Percentiles rank a stretch among this genome's conserved stretches.
Conservation (phyloP, 2,797 vertebrate species). For the Phylloscopus collybita region DNA sequence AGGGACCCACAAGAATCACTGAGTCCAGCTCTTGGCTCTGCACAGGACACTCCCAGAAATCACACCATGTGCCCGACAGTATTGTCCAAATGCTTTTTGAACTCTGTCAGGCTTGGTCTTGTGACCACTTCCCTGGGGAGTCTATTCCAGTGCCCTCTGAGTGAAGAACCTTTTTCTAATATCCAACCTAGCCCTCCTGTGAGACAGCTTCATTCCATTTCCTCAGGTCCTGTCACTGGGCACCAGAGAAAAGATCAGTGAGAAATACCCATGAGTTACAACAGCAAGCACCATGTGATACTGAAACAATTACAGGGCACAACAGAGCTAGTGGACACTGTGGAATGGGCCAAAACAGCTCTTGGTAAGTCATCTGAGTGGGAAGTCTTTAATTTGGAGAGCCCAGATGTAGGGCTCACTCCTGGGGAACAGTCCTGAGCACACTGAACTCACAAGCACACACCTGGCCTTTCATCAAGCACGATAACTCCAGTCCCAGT, state of each 20-base stretch:
- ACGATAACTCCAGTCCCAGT: not conserved
- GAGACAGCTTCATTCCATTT: not conserved
- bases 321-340: not conserved
- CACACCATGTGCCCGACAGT: fast-evolving
- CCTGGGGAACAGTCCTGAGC: not conserved
- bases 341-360: not conserved
- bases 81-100: not conserved
- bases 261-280: not conserved
- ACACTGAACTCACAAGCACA: not conserved
- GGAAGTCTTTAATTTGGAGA: not conserved
- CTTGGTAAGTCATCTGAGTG: not conserved
- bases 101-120: not conserved
- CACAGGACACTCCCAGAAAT: not conserved
- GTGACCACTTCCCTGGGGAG: not conserved
- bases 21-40: not conserved
- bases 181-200: not conserved
- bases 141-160: not conserved
- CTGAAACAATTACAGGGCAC: not conserved
- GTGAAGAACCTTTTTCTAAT: not conserved
- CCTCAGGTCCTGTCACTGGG: not conserved
- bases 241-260: not conserved
- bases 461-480: not conserved
- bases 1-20: not conserved
- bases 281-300: not conserved
- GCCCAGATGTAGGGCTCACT: not conserved